Base-by-base conservation (phyloP, 2,113 vertebrate species). In the Gobiocypris rarus region DNA sequence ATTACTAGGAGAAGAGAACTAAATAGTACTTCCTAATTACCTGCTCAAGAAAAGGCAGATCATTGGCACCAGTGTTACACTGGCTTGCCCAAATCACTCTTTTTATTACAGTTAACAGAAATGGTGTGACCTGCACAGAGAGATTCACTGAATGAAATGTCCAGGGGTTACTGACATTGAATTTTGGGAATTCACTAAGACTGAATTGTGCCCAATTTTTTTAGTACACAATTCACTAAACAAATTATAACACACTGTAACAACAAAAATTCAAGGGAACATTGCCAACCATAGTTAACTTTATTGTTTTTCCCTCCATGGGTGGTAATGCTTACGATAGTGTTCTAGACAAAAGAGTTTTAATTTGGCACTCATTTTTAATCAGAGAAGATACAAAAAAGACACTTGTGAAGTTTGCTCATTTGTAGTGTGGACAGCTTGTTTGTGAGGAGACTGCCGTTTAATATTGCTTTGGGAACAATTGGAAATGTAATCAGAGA, bases 1-100 rank as follows among this genome's bases (percentile, higher is more conserved):
- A 82, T 85, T 83, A 77, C 71, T 78, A 56, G 54, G 74, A 54
- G 76, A 69, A 56, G 38, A 80, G 45, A 80, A 48, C 63, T 54
- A 80, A 63, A 69, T 28, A 87, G 67, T 38, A 76, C 67, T 28
- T 58, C 76, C 59, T 84, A 84, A 87, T 87, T 81, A 87, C 61
- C 56, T 70, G 77, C 70, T 13, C 17, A 43, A 67, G 83, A 34
- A 84, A 79, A 81, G 41, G 83, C 38, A 84, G 26, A 61, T 50
- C 3, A 15, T 26, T 81, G 61, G 86, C 38, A 17, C 22, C 38
- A 28, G 41, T 81, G 38, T 26, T 59, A 26, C 65, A 31, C 9
- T 9, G 59, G 79, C 76, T 81, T 65, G 41, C 19, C 75, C 69
- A 19, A 58, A 83, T 80, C 80, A 41, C 56, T 73, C 45, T 83